Base-by-base conservation (phyloP, 2,113 vertebrate species). In the Perca schrenkii region DNA sequence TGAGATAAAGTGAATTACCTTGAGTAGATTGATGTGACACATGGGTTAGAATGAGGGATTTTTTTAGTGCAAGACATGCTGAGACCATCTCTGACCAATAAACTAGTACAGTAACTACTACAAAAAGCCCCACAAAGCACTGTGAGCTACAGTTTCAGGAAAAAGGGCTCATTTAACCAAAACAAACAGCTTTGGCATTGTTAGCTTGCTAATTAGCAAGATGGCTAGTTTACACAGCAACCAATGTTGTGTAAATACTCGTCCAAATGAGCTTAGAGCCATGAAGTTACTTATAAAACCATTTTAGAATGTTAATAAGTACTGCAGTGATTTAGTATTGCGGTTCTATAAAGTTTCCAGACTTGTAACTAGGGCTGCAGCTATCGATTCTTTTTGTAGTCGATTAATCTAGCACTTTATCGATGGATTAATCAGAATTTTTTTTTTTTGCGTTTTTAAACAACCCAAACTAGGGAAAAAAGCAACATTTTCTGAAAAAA, bases 21-120 rank as follows among this genome's bases (percentile, higher is more conserved):
- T 96, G 96, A 95, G 95, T 96, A 96, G 95, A 97, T 96, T 96
- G 96, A 97, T 97, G 96, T 94, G 95, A 96, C 95, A 96, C 25
- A 96, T 95, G 94, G 95, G 95, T 93, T 95, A 94, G 95, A 93
- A 94, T 95, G 95, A 96, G 36, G 62, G 53, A 65, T 96, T 95
- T 95, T 78, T 63, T 43, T 7, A 3, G 61, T 46, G 57, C 61
- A 57, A 49, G 49, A 78, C 53, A 78, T 28, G 28, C 52, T 71
- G 36, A 86, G 46, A 80, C 79, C 58, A 85, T 77, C 49, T 76
- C 65, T 21, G 63, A 65, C 53, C 60, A 81, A 76, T 81, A 70
- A 72, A 70, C 70, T 63, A 14, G 31, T 31, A 31, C 31, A 31
- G 31, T 11, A 7, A 52, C 61, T 4, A n/a, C 47, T 21, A 25